phyloP scores from a whole-genome alignment of 2,797 vertebrate genomes.

The Neoniphon sammara region DNA sequence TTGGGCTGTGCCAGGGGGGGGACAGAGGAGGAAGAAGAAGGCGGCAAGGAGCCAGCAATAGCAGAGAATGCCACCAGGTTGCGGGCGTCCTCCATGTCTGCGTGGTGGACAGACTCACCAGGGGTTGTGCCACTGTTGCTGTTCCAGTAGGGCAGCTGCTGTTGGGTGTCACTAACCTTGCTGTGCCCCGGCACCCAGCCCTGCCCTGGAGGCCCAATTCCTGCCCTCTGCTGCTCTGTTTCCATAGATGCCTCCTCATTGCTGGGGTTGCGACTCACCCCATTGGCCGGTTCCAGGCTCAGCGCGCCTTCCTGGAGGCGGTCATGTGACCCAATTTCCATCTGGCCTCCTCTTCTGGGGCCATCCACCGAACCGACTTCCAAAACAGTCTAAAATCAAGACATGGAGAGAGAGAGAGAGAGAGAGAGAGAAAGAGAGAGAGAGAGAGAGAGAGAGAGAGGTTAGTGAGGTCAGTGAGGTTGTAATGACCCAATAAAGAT shows the following conservation, averaged over 20 bases:
- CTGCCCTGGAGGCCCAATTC: constrained; percentile 71
- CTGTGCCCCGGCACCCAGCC: constrained; percentile 75
- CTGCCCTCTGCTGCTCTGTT: constrained; percentile 72
- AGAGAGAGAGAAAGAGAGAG: no score
- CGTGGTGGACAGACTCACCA: constrained; percentile 75
- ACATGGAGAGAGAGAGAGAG: constrained; percentile 5
- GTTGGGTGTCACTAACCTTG: constrained; percentile 74
- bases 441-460: no score
- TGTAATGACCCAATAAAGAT: constrained; percentile 20
- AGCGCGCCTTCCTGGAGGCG: constrained; percentile 92
- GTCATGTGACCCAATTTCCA: constrained; percentile 98
- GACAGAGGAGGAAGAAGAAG: constrained; percentile 81
- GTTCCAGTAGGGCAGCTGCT: constrained; percentile 76
- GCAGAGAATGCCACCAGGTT: constrained; percentile 95
- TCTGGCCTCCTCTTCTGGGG: constrained; percentile 96
- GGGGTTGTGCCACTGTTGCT: constrained; percentile 54
- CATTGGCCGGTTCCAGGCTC: constrained; percentile 89
- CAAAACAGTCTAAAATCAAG: constrained; percentile 87
- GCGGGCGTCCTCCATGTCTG: constrained; percentile 90
- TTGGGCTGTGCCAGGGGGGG: constrained; percentile 71
- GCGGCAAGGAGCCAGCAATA: constrained; percentile 88
- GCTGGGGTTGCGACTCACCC: constrained; percentile 83
- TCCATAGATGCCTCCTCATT: constrained; percentile 76
- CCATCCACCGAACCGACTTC: constrained; percentile 93
- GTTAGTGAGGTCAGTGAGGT: constrained; percentile 34